These are phyloP conservation scores for Sciurus vulgaris DNA, from an alignment of 2,797 vertebrate genomes.

Conservation along the genomic window DNA sequence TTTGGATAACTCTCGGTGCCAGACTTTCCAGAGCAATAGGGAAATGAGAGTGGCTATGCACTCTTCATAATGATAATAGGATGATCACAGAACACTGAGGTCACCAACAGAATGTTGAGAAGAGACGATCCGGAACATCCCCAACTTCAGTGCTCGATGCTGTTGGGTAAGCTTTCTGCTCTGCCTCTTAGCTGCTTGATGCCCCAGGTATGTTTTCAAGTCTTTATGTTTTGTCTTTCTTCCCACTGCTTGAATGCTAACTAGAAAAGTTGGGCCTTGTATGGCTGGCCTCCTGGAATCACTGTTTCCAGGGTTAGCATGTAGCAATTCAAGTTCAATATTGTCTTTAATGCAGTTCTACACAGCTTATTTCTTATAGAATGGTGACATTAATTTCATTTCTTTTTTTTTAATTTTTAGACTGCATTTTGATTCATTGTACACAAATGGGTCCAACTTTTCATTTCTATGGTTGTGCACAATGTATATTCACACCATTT, in stretches of 20 bases:
- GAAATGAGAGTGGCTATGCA: not conserved
- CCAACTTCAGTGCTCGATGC: not conserved
- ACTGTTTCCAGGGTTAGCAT: not conserved
- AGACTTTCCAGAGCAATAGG: not conserved
- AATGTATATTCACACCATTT: no score
- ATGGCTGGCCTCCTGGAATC: not conserved
- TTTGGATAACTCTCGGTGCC: not conserved
- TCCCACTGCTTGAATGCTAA: not conserved
- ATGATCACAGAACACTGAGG: not conserved
- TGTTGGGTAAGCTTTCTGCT: not conserved
- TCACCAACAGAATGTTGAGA: not conserved
- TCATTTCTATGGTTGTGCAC: no score
- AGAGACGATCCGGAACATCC: not conserved
- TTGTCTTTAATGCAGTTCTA: not conserved
- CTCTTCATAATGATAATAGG: not conserved
- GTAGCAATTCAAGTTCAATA: not conserved
- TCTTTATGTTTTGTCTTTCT: not conserved
- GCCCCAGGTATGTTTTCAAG: not conserved
- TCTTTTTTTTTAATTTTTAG: no score
- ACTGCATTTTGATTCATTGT: no score
- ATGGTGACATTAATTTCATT: not conserved
- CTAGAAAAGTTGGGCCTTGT: not conserved
- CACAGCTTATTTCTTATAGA: not conserved
- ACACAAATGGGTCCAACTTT: no score
- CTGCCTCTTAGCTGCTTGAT: not conserved